These are phyloP conservation scores for Epistrophe grossulariae DNA, from an alignment of 2,888 invertebrate species.

Conservation along the genomic window DNA sequence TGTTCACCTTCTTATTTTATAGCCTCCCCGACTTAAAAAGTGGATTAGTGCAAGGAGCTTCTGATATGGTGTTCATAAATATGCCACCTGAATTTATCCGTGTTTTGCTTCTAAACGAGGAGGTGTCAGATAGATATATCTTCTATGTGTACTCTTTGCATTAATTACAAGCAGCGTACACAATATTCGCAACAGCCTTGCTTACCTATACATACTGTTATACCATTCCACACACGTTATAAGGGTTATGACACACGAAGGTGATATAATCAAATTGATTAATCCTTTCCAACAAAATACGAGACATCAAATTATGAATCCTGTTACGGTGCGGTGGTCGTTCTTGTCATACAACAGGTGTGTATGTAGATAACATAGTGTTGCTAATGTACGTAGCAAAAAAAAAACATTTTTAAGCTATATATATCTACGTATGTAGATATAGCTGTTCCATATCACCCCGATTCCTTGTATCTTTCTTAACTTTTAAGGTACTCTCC, in stretches of 20 bases:
- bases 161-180: slow-evolving; percentile 60
- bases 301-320: slow-evolving; percentile 67
- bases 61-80: slow-evolving; percentile 32
- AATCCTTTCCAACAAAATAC: slow-evolving; percentile 62
- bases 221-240: slow-evolving; percentile 6
- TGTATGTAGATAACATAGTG: slow-evolving; percentile 24
- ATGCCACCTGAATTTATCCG: slow-evolving; percentile 42
- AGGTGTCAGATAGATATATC: neutral
- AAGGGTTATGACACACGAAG: slow-evolving; percentile 58
- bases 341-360: slow-evolving; percentile 65
- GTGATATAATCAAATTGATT: slow-evolving; percentile 72
- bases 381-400: neutral
- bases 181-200: slow-evolving; percentile 1
- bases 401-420: slow-evolving; percentile 25
- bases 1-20: slow-evolving; percentile 58
- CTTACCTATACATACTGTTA: no score
- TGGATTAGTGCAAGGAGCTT: slow-evolving; percentile 26
- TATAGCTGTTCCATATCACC: neutral
- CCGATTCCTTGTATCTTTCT: neutral
- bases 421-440: neutral
- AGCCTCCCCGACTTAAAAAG: slow-evolving; percentile 4
- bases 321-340: slow-evolving; percentile 16
- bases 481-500: neutral
- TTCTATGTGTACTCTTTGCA: slow-evolving; percentile 39
- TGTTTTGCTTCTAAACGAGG: slow-evolving; percentile 6